phyloP scores from a whole-genome alignment of 2,113 vertebrate species.

The Chitala chitala region DNA sequence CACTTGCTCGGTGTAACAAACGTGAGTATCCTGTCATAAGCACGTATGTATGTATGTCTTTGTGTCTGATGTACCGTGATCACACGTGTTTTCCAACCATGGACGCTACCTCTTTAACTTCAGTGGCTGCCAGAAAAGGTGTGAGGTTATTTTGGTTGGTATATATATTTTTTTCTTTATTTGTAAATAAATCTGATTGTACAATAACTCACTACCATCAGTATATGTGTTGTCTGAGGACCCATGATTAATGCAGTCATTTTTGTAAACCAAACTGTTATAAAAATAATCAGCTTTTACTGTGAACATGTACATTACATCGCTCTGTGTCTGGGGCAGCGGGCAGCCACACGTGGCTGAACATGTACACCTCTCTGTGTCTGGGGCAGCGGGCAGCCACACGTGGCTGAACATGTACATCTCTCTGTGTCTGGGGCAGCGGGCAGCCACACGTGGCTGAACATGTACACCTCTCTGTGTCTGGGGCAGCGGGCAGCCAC shows the following conservation, averaged over 20 bases:
- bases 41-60: constrained; percentile 27
- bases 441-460: too few species aligned
- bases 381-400: too few species aligned
- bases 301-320: too few species aligned
- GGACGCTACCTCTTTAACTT: constrained; percentile 94
- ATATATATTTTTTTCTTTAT: constrained; percentile 36
- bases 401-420: too few species aligned
- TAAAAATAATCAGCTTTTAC: too few species aligned
- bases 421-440: too few species aligned
- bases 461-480: too few species aligned
- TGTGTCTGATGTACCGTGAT: constrained; percentile 66
- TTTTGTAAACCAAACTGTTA: constrained; percentile 80
- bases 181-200: constrained; percentile 80
- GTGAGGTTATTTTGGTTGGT: constrained; percentile 52
- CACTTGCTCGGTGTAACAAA: constrained; percentile 34
- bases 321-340: too few species aligned
- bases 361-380: too few species aligned
- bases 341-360: too few species aligned
- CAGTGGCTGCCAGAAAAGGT: constrained; percentile 82
- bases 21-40: neutral
- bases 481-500: too few species aligned
- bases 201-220: constrained; percentile 77
- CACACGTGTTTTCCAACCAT: constrained; percentile 80
- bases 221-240: constrained; percentile 79
- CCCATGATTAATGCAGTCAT: constrained; percentile 77